Evolutionary conservation across 2,888 invertebrate species (phyloP), one percentile per base, ranked within the genome.

Genomic region (Drosophila monieri): DNA sequence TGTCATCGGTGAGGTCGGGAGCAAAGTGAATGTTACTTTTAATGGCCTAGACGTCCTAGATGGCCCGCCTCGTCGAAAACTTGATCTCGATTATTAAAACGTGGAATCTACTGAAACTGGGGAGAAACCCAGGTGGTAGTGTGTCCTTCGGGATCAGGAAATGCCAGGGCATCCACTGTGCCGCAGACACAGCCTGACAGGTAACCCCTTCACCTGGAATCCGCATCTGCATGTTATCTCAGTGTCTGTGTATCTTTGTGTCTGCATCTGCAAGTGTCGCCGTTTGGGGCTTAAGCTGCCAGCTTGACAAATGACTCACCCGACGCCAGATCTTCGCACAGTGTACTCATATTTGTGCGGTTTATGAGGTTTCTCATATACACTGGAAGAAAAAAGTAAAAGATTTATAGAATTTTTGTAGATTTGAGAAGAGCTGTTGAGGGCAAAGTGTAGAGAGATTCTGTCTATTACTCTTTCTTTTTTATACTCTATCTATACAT

Each of bases 291-390:
- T 27, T 37, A 49, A 58, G 41, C 59, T 51, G 69, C 32, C 73
- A 59, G 46, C 43, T 65, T 76, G 83, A 78, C 76, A 78, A 85
- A 85, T 85, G 79, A 85, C 66, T 85, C 79, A 80, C 54, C 51
- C 57, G 68, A 32, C n/a, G 67, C 41, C 56, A 60, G 53, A 56
- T 41, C 54, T 30, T 2, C 44, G 39, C 9, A 46, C 41, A 51
- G 46, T 51, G 35, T 21, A 18, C 21, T 43, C 43, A 43, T 43
- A 43, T 21, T 21, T 43, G 12, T 3, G 21, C 21, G 14, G n/a
- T n/a, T 39, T 39, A 15, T 15, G 8, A 14, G 39, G 39, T 14
- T 15, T 21, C 6, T 0, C 0, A 2, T 5, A 1, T 21, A 30
- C 57, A 57, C 56, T 39, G 1, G 4, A 12, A 10, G 25, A 37